A percentile compares a stretch with the other conserved stretches of the same genome.
Evolutionary conservation across 2,113 vertebrate species (phyloP).

Genomic region (Ploceus nigricollis): DNA sequence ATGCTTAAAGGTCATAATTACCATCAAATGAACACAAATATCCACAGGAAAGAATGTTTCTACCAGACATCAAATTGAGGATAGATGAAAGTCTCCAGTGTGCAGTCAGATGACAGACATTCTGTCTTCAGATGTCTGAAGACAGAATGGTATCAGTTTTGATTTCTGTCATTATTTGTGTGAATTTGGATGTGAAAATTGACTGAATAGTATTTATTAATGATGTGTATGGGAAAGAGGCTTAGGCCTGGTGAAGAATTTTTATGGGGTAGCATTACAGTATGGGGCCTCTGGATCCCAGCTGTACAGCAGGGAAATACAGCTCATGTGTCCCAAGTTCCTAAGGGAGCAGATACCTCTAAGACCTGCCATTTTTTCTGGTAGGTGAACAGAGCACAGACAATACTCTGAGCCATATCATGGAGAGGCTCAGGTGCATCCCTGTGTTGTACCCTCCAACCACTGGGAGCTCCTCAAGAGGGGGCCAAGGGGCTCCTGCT

Average conservation of each 20-base stretch:
- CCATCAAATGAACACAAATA: neutral
- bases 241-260: neutral
- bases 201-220: neutral
- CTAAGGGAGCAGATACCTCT: neutral
- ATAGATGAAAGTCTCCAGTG: neutral
- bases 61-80: neutral
- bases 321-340: neutral
- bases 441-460: fast-evolving
- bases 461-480: neutral
- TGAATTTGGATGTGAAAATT: neutral
- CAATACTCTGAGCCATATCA: neutral
- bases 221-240: neutral
- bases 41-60: neutral
- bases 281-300: neutral
- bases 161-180: neutral
- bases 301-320: neutral
- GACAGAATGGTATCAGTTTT: neutral
- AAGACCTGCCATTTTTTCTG: neutral
- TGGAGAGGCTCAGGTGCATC: neutral
- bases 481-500: neutral
- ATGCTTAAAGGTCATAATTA: conserved; percentile 30
- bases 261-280: neutral
- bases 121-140: too few relatives aligned
- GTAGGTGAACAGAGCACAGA: neutral
- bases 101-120: neutral